Base-by-base conservation (phyloP, 2,888 invertebrate genomes). In the Eilema caniola region DNA sequence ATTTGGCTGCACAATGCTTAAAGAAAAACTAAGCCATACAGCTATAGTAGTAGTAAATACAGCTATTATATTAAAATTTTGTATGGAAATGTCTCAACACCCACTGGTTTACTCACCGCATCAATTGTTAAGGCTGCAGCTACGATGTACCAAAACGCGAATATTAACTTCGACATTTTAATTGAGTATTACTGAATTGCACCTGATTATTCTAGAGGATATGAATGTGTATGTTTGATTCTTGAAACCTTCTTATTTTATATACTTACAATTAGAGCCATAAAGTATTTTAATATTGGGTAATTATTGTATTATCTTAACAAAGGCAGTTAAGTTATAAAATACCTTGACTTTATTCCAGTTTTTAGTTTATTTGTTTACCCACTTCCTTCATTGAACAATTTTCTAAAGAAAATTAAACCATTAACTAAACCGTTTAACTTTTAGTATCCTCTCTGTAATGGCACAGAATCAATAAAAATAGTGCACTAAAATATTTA, bases 91-190 rank as follows among this genome's bases (percentile, higher is more conserved):
- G 28, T 28, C 28, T 28, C 28, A 28, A 12, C 3, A 8, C 25
- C 47, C 23, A 56, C 14, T 20, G 2, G 14, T 31, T n/a, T 70
- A 79, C 81, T 78, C 62, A 80, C 78, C 71, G 63, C 56, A 23
- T 68, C 61, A 23, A 53, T 41, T 28, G 41, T 62, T 8, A 79
- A 24, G n/a, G 61, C 73, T 2, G 24, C 60, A 66, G 66, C 81
- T n/a, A 74, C 66, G 33, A 69, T 20, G 47, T 53, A 73, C 31
- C 74, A 37, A 59, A 67, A 24, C 37, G 74, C 62, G 63, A 65
- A 62, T 57, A n/a, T 69, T 28, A 70, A 53, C 60, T 76, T 75
- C 8, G 41, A 53, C 78, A 79, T 79, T 8, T 73, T 79, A 10
- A 20, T 16, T 31, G 2, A 10, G 20, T 24, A n/a, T 16, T 53